Base-by-base conservation (phyloP, 2,797 vertebrate genomes). In the Pyrocephalus nanus region DNA sequence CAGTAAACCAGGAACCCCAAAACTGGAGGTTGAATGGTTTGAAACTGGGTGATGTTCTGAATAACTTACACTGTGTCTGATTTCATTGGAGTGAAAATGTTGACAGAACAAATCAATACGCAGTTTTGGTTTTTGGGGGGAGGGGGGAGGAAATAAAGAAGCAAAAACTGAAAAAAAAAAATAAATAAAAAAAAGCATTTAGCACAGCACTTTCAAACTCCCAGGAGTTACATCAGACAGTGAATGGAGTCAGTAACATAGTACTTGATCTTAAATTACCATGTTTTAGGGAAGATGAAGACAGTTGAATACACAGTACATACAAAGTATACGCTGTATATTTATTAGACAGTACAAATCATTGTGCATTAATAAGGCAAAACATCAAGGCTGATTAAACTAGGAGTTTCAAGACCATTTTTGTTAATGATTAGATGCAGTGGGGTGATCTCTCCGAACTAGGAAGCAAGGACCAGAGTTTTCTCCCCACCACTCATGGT, bases 301-400 rank as follows among this genome's bases (percentile, higher is more conserved):
- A 93, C 94, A 97, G 96, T 85, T 79, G 97, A 97, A 98, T 65
- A 95, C 97, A 98, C 96, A 97, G 96, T 97, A 98, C 98, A 96
- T 97, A 98, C 96, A 93, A 97, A 97, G 97, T 95, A 97, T 74
- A 98, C 96, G 97, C 96, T 89, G 97, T 93, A 97, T 97, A 97
- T 98, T 98, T 98, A 97, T 98, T 98, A 87, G 98, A 98, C 98
- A 98, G 97, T 98, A 98, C 98, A 98, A 98, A 98, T 98, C 97
- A 97, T 98, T 99, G 99, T 99, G 99, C 98, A 97, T 98, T 98
- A 97, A 98, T 99, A 99, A 99, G 99, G 99, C 99, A 99, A 98
- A 98, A 99, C 98, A 98, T 98, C 98, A 98, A 99, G 98, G 98
- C 98, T 97, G 97, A 96, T 96, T 97, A 96, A 98, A 98, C 97